A percentile compares a stretch with the other conserved stretches of the same genome.
Evolutionary conservation across 2,113 vertebrate genomes (phyloP).

Genomic region (Cyanocitta stelleri): DNA sequence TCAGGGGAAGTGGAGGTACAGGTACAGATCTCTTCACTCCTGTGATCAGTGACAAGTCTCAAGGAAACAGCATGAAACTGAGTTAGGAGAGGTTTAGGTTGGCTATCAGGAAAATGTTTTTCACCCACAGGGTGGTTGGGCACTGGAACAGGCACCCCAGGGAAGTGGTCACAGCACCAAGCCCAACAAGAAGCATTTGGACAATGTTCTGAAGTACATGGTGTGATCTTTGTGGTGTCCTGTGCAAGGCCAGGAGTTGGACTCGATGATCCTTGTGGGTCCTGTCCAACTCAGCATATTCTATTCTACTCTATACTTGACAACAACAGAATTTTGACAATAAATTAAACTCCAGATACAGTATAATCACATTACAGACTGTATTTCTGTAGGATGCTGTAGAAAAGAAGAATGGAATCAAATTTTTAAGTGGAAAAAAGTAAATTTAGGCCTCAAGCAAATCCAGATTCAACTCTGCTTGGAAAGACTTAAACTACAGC

Average conservation of each 20-base stretch:
- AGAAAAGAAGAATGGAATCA: background rate
- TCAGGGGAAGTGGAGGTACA: background rate
- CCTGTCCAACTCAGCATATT: background rate
- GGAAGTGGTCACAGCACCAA: background rate
- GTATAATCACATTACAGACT: background rate
- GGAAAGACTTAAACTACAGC: background rate
- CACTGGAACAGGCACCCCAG: background rate
- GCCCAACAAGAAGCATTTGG: background rate
- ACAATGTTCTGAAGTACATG: background rate
- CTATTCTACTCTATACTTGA: background rate
- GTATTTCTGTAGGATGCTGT: background rate
- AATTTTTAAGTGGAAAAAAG: background rate
- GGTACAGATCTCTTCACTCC: background rate
- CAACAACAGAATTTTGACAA: background rate
- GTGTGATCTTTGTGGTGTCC: no score
- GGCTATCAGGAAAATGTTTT: background rate
- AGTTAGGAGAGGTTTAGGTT: background rate
- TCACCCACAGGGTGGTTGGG: background rate
- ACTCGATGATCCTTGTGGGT: background rate
- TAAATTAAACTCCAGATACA: background rate
- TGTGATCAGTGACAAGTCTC: background rate
- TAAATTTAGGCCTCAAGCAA: background rate
- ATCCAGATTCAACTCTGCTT: background rate
- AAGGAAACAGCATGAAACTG: background rate
- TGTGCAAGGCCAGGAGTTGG: background rate